These are phyloP conservation scores for Odobenus rosmarus DNA, from an alignment of 2,113 vertebrate genomes.

Conservation along the genomic window DNA sequence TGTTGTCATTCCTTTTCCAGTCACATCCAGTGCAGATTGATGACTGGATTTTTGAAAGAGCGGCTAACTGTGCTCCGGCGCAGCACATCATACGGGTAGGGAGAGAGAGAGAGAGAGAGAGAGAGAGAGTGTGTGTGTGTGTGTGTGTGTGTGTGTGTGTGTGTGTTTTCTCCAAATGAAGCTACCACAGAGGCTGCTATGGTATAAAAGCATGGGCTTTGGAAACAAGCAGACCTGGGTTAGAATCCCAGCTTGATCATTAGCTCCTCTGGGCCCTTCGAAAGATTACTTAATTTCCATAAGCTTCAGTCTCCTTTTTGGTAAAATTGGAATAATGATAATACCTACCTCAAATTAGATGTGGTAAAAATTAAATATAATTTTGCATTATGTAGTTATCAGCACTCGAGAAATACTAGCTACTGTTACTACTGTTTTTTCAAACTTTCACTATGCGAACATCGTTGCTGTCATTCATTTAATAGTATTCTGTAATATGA, in stretches of 20 bases:
- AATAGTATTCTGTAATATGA: neutral
- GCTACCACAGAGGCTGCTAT: neutral
- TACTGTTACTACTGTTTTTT: neutral
- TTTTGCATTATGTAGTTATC: neutral
- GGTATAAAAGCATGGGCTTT: neutral
- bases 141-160: neutral
- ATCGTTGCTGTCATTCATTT: neutral
- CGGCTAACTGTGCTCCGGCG: neutral
- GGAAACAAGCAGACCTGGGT: neutral
- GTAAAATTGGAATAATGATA: neutral
- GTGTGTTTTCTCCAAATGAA: neutral
- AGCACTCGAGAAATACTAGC: neutral
- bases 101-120: neutral
- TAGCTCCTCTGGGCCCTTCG: neutral
- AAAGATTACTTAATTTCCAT: neutral
- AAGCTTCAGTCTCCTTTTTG: neutral
- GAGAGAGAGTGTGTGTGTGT: neutral
- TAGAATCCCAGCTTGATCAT: neutral
- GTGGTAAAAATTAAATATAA: neutral
- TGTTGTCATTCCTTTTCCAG: neutral
- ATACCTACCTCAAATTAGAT: neutral
- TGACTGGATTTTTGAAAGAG: neutral
- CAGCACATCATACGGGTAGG: neutral
- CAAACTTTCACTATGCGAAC: neutral
- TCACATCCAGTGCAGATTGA: neutral